Base-by-base conservation (phyloP, 2,888 invertebrate genomes). In the Melanophora roralis region DNA sequence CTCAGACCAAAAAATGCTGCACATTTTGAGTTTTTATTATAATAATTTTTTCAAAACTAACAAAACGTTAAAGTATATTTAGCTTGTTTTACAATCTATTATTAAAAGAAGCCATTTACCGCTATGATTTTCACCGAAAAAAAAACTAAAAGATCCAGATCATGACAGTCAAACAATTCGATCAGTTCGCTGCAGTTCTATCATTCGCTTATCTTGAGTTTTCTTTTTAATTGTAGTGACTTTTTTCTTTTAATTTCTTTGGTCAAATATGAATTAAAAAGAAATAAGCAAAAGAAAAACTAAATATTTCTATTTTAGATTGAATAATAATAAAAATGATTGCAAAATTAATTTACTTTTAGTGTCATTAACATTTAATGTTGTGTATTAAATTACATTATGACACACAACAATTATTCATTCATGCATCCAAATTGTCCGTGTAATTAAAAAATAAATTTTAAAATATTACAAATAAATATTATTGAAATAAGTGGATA, bases 121-220 rank as follows among this genome's bases (percentile, higher is more conserved):
- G 69, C 77, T 47, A 69, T 64, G 62, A 67, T 76, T 80, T 80
- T 73, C 76, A 68, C 67, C 76, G 4, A 73, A 76, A 68, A 68
- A 8, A 55, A 45, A 49, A 49, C 40, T 57, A 45, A 53, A 57
- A 74, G 43, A 74, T 74, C 67, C 72, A 80, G 64, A 80, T 80
- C 76, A 76, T 76, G 51, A 57, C 80, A 80, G 80, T 73, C 80
- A 76, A 76, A 68, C 76, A 68, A 73, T 73, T 72, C 80, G 80
- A 76, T 80, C 67, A 73, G 76, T 76, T 72, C 32, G 68, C 45
- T 49, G 62, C 80, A 64, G 80, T 80, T 80, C 80, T 75, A 64
- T 73, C 47, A 60, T 38, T 64, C 76, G 72, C 72, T 80, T 67
- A 51, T 27, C 43, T 53, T 55, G 27, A 5, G 51, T 57, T 53